A percentile compares a stretch with the other conserved stretches of the same genome.
These are phyloP conservation scores for Aphelenchoides avenae DNA, from an alignment of 1,140 invertebrate species.

Conservation along the genomic window DNA sequence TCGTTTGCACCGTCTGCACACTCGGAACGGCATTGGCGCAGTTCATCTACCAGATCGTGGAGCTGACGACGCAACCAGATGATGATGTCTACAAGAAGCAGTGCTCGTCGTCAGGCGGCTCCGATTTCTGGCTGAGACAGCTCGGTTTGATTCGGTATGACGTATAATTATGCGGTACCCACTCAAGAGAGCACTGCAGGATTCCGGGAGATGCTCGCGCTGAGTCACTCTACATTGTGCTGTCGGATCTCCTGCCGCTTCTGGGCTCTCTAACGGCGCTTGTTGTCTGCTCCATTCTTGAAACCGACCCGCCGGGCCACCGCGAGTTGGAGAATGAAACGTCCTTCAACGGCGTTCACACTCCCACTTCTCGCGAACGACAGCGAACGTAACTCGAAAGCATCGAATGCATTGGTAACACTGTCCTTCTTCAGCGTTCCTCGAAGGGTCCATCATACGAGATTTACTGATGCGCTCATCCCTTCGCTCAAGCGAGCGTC, in stretches of 20 bases:
- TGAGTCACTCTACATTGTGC: slow-evolving; percentile 31
- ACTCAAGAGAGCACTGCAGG: slow-evolving; percentile 18
- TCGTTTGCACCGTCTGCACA: slow-evolving; percentile 25
- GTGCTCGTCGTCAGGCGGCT: slow-evolving; percentile 10
- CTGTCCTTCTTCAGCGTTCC: slow-evolving; percentile 9
- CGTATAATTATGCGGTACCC: slow-evolving; percentile 20
- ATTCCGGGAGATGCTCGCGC: slow-evolving; percentile 8
- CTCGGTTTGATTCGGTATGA: slow-evolving; percentile 41
- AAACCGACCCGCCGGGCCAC: slow-evolving; percentile 4
- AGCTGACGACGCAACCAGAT: slow-evolving; percentile 32
- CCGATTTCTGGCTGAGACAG: slow-evolving; percentile 38
- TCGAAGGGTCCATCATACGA: background rate
- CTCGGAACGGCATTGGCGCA: slow-evolving; percentile 26
- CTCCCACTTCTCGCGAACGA: background rate
- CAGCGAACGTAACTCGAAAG: background rate
- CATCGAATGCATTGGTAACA: background rate
- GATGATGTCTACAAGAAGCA: slow-evolving; percentile 15
- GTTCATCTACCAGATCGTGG: slow-evolving; percentile 45
- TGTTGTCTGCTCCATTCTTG: slow-evolving; percentile 33
- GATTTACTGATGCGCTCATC: slow-evolving; percentile 6
- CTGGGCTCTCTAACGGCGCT: slow-evolving; percentile 44
- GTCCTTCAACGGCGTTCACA: slow-evolving; percentile 6
- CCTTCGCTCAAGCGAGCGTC: slow-evolving; percentile 23
- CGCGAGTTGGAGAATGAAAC: slow-evolving; percentile 25
- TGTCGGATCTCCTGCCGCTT: slow-evolving; percentile 47